These are phyloP conservation scores for Mesembrinibis cayennensis DNA, from an alignment of 2,113 vertebrate genomes.

Conservation along the genomic window DNA sequence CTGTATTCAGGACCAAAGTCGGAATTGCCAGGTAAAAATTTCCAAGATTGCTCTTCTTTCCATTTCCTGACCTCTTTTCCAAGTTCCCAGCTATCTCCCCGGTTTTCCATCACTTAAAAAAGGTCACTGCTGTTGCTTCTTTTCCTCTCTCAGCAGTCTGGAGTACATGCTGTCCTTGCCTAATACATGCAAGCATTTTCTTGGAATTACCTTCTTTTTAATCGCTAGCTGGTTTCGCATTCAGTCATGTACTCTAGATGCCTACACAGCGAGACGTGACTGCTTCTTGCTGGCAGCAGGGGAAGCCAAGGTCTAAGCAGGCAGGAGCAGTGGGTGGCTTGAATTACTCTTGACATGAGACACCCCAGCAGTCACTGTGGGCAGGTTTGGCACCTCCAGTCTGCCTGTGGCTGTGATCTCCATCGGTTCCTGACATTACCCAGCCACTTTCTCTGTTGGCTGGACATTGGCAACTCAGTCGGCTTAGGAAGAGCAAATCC, in stretches of 20 bases:
- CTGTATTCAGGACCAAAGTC: neutral
- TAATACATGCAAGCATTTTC: neutral
- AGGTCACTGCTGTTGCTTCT: neutral
- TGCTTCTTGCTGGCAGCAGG: constrained; percentile 3
- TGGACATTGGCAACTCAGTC: neutral
- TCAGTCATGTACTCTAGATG: constrained; percentile 1
- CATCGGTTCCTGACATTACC: neutral
- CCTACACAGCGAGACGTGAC: constrained; percentile 6
- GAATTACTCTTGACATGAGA: neutral
- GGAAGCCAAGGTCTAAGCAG: neutral
- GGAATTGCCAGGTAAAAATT: neutral
- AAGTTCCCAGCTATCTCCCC: neutral
- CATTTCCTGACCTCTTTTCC: neutral
- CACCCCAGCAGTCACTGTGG: neutral
- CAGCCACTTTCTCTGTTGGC: neutral
- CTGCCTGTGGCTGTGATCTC: neutral
- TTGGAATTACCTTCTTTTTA: constrained; percentile 30
- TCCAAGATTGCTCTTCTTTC: constrained; percentile 7
- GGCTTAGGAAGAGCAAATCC: neutral
- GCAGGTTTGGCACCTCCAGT: neutral
- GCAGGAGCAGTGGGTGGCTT: constrained; percentile 19
- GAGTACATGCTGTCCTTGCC: neutral
- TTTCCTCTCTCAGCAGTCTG: neutral
- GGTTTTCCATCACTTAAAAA: constrained; percentile 13
- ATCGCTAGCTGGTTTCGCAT: neutral